Percentiles rank a stretch among this genome's conserved stretches.
Conservation (phyloP, 2,888 invertebrate genomes). For the Philereme vetulata region DNA sequence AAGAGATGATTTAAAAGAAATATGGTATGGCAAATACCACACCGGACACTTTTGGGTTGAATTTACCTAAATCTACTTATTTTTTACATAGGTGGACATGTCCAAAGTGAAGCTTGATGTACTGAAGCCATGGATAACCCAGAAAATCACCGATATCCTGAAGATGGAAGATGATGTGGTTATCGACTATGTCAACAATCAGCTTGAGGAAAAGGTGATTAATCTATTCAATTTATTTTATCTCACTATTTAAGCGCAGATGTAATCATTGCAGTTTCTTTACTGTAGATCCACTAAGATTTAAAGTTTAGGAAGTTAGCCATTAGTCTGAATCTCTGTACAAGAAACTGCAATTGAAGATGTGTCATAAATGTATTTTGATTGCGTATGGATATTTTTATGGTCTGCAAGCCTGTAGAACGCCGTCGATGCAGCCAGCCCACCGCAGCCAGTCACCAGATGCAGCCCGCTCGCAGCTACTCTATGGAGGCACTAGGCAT, state of each 20-base stretch:
- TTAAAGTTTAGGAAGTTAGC: conserved; percentile 24
- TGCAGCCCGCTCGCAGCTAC: conserved; percentile 68
- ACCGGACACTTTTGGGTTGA: too few species aligned
- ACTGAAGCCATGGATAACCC: conserved; percentile 99
- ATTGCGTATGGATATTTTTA: conserved; percentile 84
- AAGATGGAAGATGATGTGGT: conserved; percentile 99
- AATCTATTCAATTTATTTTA: conserved; percentile 43
- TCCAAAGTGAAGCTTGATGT: conserved; percentile 98
- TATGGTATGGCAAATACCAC: too few species aligned
- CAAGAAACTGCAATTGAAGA: conserved; percentile 81
- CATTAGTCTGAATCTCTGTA: conserved; percentile 39
- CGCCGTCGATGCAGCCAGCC: conserved; percentile 73
- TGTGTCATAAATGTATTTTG: conserved; percentile 77
- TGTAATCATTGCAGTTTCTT: conserved; percentile 84
- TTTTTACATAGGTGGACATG: conserved; percentile 92
- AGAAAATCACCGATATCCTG: conserved; percentile 97
- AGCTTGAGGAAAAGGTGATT: conserved; percentile 96
- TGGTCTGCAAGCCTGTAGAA: conserved; percentile 81
- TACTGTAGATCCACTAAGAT: conserved; percentile 33
- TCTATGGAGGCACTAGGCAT: conserved; percentile 81
- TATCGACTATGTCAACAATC: conserved; percentile 99
- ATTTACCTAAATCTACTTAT: not conserved
- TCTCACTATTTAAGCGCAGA: conserved; percentile 57
- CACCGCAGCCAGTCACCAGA: conserved; percentile 67
- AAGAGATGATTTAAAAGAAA: too few species aligned